Percentiles rank a stretch among this genome's conserved stretches.
Evolutionary conservation across 2,113 vertebrate genomes (phyloP).

Genomic region (Alligator sinensis): DNA sequence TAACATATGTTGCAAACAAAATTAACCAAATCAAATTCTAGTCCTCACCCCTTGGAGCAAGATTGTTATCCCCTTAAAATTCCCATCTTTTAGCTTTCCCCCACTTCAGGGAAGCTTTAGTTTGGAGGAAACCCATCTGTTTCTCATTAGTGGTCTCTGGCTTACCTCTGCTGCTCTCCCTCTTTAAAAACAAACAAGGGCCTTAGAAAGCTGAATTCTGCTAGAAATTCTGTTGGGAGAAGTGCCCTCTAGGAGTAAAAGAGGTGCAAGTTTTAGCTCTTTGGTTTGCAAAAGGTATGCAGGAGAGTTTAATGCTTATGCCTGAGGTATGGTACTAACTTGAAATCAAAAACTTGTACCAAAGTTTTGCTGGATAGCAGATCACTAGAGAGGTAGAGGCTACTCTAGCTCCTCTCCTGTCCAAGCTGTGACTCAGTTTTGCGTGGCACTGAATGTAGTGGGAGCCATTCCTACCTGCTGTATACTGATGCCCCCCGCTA

Average conservation of each 20-base stretch:
- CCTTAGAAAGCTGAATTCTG: background rate
- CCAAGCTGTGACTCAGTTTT: no score
- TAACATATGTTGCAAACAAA: background rate
- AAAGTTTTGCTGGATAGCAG: background rate
- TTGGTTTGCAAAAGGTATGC: background rate
- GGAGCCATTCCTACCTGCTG: background rate
- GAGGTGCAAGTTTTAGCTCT: background rate
- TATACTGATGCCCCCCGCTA: no score
- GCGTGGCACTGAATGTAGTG: accelerated
- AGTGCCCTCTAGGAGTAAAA: accelerated
- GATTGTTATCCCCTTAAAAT: conserved; percentile 21
- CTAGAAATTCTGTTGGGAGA: accelerated
- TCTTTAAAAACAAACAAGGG: background rate
- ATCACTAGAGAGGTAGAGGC: background rate
- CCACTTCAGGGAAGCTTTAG: background rate
- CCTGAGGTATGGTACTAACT: background rate
- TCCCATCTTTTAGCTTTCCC: conserved; percentile 62
- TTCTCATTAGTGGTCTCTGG: background rate
- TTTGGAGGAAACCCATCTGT: conserved; percentile 35
- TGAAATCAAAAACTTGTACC: background rate
- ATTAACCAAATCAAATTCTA: conserved; percentile 51
- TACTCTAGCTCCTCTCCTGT: background rate
- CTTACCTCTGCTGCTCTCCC: background rate
- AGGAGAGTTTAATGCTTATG: background rate
- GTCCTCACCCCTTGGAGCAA: conserved; percentile 38